These are phyloP conservation scores for Volucella bombylans DNA, from an alignment of 2,888 invertebrate species.

Conservation along the genomic window DNA sequence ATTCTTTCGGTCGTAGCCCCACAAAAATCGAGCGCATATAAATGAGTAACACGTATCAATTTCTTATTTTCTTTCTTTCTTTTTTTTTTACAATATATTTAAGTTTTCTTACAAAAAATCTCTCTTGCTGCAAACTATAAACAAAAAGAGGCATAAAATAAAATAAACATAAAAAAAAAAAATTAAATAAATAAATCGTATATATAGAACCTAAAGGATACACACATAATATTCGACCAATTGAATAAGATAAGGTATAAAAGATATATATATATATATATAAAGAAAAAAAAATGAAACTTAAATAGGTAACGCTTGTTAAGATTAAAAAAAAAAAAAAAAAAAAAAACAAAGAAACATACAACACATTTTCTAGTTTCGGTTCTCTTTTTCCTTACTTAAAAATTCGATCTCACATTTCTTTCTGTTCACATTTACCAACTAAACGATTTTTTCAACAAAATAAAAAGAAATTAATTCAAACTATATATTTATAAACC, in stretches of 20 bases:
- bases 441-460: constrained; percentile 19
- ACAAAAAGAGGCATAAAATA: constrained; percentile 50
- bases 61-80: constrained; percentile 1
- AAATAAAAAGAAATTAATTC: constrained; percentile 17
- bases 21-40: neutral
- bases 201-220: constrained; percentile 66
- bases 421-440: neutral
- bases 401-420: constrained; percentile 28
- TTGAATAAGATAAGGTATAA: constrained; percentile 74
- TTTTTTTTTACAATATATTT: neutral
- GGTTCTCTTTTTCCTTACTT: constrained; percentile 29
- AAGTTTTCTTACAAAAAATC: constrained; percentile 45
- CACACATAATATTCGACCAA: constrained; percentile 74
- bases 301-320: constrained; percentile 66
- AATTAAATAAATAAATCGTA: constrained; percentile 42
- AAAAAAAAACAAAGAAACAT: constrained; percentile 17
- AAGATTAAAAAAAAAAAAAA: constrained; percentile 30
- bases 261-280: neutral
- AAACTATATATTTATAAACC: constrained; percentile 7
- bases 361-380: constrained; percentile 27
- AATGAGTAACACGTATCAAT: neutral
- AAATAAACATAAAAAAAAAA: constrained; percentile 9
- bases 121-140: constrained; percentile 35
- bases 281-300: too few relatives aligned
- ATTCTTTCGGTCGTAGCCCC: neutral